Conservation (phyloP, 2,888 invertebrate genomes). For the Machimus atricapillus region DNA sequence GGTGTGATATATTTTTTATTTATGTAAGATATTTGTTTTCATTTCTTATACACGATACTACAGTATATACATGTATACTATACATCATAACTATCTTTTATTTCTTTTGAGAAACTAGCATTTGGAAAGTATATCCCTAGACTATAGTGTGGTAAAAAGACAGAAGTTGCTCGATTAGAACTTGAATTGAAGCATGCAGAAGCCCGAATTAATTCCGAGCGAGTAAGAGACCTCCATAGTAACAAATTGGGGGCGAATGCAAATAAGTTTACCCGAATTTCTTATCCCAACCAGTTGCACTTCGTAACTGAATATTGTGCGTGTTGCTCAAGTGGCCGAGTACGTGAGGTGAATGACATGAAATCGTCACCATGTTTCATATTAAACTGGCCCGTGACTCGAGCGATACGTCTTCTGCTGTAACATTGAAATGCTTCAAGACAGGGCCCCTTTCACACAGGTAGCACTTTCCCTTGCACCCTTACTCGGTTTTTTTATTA, state of each 20-base stretch:
- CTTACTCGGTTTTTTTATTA: background rate
- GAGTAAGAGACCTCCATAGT: background rate
- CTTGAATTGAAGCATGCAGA: background rate
- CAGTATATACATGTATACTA: no score
- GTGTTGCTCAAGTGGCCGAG: conserved; percentile 5
- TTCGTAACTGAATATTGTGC: conserved; percentile 1
- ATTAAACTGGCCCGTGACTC: background rate
- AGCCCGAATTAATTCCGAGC: background rate
- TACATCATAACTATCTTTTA: background rate
- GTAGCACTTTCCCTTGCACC: background rate
- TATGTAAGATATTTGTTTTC: no score
- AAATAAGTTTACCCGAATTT: conserved; percentile 21
- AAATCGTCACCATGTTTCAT: background rate
- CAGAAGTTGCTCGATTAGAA: background rate
- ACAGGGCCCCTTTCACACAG: background rate
- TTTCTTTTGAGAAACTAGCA: background rate
- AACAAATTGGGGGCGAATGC: conserved; percentile 16
- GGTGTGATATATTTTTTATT: no score
- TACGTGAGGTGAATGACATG: conserved; percentile 14
- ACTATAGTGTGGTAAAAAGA: background rate
- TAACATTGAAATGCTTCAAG: background rate
- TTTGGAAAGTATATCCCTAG: background rate
- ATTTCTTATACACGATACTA: no score
- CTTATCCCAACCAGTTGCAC: conserved; percentile 20
- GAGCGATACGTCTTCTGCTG: background rate